Evolutionary conservation across 1,140 invertebrate species (phyloP).

Genomic region (Drosophila rufa): DNA sequence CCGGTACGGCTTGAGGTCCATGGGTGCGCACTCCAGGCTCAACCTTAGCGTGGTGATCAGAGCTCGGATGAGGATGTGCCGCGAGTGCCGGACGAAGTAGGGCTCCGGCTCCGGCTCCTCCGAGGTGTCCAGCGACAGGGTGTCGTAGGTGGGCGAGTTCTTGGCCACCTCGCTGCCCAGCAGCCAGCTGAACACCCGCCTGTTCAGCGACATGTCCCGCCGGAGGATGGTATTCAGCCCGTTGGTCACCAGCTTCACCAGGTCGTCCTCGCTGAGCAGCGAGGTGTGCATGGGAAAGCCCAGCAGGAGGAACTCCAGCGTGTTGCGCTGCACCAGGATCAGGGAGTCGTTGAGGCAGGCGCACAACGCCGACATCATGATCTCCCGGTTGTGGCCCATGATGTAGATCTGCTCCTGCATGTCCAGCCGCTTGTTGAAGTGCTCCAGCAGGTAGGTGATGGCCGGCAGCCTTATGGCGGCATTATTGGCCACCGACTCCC

Average conservation of each 20-base stretch:
- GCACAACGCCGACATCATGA: slow-evolving; percentile 88
- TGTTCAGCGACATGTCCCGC: slow-evolving; percentile 96
- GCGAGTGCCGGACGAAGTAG: slow-evolving; percentile 92
- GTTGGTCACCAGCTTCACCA: slow-evolving; percentile 92
- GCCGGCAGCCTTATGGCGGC: slow-evolving; percentile 94
- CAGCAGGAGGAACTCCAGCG: slow-evolving; percentile 93
- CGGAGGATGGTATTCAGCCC: slow-evolving; percentile 93
- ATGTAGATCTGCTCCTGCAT: slow-evolving; percentile 95
- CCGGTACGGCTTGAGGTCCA: slow-evolving; percentile 93
- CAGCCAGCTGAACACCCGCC: slow-evolving; percentile 94
- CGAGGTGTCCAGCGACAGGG: slow-evolving; percentile 58
- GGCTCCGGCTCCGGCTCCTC: slow-evolving; percentile 84
- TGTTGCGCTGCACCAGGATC: slow-evolving; percentile 94
- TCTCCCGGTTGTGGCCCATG: slow-evolving; percentile 94
- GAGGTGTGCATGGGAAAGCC: slow-evolving; percentile 95
- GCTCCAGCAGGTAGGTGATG: slow-evolving; percentile 92
- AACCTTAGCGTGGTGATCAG: slow-evolving; percentile 88
- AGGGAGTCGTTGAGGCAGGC: slow-evolving; percentile 90
- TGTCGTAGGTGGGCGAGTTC: slow-evolving; percentile 86
- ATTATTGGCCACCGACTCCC: slow-evolving; percentile 94
- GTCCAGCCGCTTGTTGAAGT: slow-evolving; percentile 93
- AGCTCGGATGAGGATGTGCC: slow-evolving; percentile 89
- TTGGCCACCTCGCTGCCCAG: slow-evolving; percentile 90
- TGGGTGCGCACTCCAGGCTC: slow-evolving; percentile 87
- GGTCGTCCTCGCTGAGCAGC: slow-evolving; percentile 90